These are phyloP conservation scores for Parnassius smintheus DNA, from an alignment of 2,888 invertebrate species.

Conservation along the genomic window DNA sequence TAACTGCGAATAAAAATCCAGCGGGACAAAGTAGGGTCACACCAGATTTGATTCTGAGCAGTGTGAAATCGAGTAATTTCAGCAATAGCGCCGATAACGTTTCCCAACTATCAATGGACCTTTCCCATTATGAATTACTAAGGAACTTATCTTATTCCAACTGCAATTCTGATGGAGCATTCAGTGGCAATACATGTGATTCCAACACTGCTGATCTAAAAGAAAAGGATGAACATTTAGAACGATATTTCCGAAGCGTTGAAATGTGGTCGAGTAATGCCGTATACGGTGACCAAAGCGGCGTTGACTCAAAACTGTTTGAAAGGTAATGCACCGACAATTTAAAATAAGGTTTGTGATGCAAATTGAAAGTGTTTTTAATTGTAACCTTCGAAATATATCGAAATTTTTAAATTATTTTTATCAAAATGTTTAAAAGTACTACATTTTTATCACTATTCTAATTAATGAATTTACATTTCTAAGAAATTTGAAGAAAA, in stretches of 20 bases:
- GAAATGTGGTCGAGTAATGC: constrained; percentile 60
- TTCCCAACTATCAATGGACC: constrained; percentile 67
- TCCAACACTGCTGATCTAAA: constrained; percentile 45
- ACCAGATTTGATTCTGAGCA: constrained; percentile 51
- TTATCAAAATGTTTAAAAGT: no score
- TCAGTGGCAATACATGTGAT: constrained; percentile 57
- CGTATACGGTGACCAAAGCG: constrained; percentile 28
- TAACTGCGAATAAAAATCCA: constrained; percentile 32
- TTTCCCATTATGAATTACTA: constrained; percentile 69
- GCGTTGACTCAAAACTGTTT: neutral
- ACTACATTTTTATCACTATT: no score
- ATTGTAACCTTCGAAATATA: no score
- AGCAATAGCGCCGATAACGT: constrained; percentile 46
- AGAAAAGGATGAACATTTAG: constrained; percentile 62
- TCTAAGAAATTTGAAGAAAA: no score
- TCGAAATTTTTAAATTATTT: no score
- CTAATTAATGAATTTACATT: no score
- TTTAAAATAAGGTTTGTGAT: no score
- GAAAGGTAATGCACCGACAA: constrained; percentile 4
- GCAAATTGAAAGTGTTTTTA: no score
- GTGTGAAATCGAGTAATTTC: constrained; percentile 38
- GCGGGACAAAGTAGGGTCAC: constrained; percentile 33
- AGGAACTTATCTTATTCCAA: constrained; percentile 64
- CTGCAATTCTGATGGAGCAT: constrained; percentile 62
- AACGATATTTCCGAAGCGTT: constrained; percentile 65